These are phyloP conservation scores for Enteromius radiatus DNA, from an alignment of 2,797 vertebrate genomes.

Conservation along the genomic window DNA sequence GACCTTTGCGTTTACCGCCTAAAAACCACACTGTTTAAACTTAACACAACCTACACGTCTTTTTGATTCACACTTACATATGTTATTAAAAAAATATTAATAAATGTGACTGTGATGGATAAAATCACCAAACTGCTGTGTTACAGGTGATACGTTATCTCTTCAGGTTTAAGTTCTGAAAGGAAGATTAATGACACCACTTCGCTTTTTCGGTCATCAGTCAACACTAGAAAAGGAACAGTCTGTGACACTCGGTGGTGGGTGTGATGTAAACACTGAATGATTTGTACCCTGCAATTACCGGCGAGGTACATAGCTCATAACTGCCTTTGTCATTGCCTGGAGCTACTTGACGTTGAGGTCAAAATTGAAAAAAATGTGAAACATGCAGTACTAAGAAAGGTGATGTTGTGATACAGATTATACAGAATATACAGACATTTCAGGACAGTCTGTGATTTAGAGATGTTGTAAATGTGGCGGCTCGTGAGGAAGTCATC, in stretches of 20 bases:
- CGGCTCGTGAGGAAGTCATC: neutral
- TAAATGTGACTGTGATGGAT: neutral
- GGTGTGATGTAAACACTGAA: neutral
- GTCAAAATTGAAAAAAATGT: neutral
- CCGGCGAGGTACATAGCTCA: neutral
- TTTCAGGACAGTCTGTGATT: neutral
- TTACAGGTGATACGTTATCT: neutral
- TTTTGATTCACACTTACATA: neutral
- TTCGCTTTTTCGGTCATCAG: neutral
- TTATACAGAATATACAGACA: neutral
- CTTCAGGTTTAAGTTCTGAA: neutral
- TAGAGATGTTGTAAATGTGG: neutral
- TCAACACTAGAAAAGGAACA: neutral
- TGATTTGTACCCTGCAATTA: neutral
- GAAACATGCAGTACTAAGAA: neutral
- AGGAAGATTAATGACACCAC: neutral
- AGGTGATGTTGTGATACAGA: neutral
- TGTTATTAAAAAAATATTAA: neutral
- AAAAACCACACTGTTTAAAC: neutral
- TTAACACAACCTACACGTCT: neutral
- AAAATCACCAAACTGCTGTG: neutral
- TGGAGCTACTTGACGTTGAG: neutral
- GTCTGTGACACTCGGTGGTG: neutral
- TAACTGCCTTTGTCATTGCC: constrained; percentile 13
- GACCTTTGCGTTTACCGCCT: neutral